Evolutionary conservation across 2,888 invertebrate species (phyloP).

Genomic region (Coremacera marginata): DNA sequence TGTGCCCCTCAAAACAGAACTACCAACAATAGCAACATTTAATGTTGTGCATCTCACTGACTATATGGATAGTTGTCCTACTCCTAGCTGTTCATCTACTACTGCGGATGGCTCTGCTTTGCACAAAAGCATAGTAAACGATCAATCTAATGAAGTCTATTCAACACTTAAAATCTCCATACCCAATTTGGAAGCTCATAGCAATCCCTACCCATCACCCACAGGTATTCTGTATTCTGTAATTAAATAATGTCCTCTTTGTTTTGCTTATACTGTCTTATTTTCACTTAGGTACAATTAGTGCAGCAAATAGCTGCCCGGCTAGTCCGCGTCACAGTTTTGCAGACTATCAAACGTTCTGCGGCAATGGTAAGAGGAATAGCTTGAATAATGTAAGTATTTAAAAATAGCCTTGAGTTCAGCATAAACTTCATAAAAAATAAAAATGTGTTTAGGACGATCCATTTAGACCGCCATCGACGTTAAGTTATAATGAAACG

Average conservation of each 20-base stretch:
- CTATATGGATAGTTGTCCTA: not conserved
- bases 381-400: constrained; percentile 63
- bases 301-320: constrained; percentile 97
- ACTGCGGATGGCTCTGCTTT: constrained; percentile 57
- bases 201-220: constrained; percentile 93
- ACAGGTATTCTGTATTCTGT: constrained; percentile 75
- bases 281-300: constrained; percentile 77
- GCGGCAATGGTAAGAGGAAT: constrained; percentile 65
- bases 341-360: constrained; percentile 66
- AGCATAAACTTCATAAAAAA: not conserved
- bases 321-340: constrained; percentile 90
- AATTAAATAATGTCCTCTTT: not conserved
- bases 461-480: constrained; percentile 70
- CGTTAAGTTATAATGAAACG: constrained; percentile 76
- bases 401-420: not conserved
- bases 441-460: constrained; percentile 61
- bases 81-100: constrained; percentile 46
- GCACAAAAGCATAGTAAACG: no score
- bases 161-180: constrained; percentile 69
- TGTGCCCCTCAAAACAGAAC: no score
- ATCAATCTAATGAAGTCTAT: constrained; percentile 64
- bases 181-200: constrained; percentile 68
- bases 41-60: no score
- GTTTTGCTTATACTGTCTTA: not conserved
- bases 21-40: no score